phyloP scores from a whole-genome alignment of 2,797 vertebrate genomes.

The Serranus cabrilla region DNA sequence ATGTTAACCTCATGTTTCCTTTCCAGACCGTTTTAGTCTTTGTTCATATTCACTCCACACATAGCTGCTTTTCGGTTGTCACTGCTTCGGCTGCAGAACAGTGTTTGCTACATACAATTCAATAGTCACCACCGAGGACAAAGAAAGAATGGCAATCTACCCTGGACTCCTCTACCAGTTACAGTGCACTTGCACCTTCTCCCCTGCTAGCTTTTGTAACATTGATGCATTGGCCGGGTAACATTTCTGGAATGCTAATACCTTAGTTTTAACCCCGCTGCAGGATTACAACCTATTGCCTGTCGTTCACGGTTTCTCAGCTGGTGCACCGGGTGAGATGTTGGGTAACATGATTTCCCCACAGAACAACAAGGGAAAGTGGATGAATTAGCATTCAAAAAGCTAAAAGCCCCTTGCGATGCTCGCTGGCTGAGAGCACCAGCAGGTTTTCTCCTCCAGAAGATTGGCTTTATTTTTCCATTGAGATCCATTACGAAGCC shows the following conservation, averaged over 20 bases:
- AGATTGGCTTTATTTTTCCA: slow-evolving; percentile 80
- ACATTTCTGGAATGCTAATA: slow-evolving; percentile 83
- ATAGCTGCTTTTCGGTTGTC: slow-evolving; percentile 83
- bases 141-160: slow-evolving; percentile 58
- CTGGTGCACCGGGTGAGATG: slow-evolving; percentile 61
- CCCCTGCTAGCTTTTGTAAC: slow-evolving; percentile 74
- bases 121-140: slow-evolving; percentile 57
- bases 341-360: slow-evolving; percentile 79
- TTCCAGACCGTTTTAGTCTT: slow-evolving; percentile 40
- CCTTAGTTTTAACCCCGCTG: slow-evolving; percentile 60
- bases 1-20: slow-evolving; percentile 30
- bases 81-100: slow-evolving; percentile 88
- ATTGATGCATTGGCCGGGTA: slow-evolving; percentile 78
- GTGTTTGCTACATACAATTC: slow-evolving; percentile 91
- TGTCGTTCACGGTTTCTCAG: slow-evolving; percentile 69
- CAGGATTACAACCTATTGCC: slow-evolving; percentile 79
- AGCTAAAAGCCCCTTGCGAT: slow-evolving; percentile 77
- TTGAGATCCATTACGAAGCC: slow-evolving; percentile 74
- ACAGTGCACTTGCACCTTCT: slow-evolving; percentile 65
- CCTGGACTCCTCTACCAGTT: slow-evolving; percentile 64
- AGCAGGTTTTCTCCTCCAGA: slow-evolving; percentile 67
- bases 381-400: slow-evolving; percentile 82
- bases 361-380: slow-evolving; percentile 74
- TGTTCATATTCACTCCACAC: slow-evolving; percentile 60
- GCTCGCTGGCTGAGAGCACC: slow-evolving; percentile 53